Evolutionary conservation across 1,140 invertebrate genomes (phyloP).

Genomic region (Pristionchus pacificus): DNA sequence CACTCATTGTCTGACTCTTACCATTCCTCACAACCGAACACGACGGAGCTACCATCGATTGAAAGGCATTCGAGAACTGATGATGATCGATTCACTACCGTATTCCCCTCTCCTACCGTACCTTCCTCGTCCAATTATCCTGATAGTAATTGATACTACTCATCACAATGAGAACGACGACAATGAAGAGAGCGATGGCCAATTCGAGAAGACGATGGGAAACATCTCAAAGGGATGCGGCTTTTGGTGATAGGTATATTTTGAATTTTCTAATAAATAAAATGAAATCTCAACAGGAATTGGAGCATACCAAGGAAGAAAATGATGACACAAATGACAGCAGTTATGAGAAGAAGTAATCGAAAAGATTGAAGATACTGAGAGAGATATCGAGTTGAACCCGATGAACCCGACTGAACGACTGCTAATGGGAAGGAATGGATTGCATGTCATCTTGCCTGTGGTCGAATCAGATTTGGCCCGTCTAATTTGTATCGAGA

Average conservation of each 20-base stretch:
- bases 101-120: background rate
- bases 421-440: too few species aligned
- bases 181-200: background rate
- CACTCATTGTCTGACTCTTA: background rate
- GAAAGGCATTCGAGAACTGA: background rate
- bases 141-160: background rate
- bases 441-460: background rate
- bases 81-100: background rate
- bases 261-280: background rate
- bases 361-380: background rate
- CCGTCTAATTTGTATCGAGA: background rate
- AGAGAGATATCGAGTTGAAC: too few species aligned
- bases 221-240: background rate
- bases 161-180: background rate
- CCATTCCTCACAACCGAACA: background rate
- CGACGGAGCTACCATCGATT: background rate
- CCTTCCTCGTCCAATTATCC: background rate
- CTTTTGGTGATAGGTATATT: background rate
- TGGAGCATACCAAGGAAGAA: background rate
- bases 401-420: too few species aligned
- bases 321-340: background rate
- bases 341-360: background rate
- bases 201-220: background rate
- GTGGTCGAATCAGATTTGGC: background rate
- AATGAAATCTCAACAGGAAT: too few species aligned